These are phyloP conservation scores for Zaprionus lineosus DNA, from an alignment of 2,888 invertebrate genomes.

Conservation along the genomic window DNA sequence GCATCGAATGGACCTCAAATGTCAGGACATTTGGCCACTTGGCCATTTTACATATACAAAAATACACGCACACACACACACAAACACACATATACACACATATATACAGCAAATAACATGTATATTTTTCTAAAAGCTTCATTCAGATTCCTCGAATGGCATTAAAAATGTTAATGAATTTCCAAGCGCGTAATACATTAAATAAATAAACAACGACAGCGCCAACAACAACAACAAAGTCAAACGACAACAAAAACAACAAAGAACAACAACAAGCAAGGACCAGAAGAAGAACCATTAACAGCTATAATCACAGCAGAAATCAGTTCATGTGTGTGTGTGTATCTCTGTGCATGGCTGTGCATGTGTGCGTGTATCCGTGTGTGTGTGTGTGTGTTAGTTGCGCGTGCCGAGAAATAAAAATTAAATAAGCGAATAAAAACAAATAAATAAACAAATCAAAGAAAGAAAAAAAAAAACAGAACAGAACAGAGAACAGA, in stretches of 20 bases:
- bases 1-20: too few species aligned
- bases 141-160: slow-evolving; percentile 4
- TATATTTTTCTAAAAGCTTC: slow-evolving; percentile 22
- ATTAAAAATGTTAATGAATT: slow-evolving; percentile 61
- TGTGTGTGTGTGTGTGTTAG: not conserved
- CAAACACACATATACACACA: too few species aligned
- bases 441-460: slow-evolving; percentile 41
- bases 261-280: slow-evolving; percentile 25
- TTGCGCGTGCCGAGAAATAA: slow-evolving; percentile 7
- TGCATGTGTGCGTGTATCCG: slow-evolving; percentile 1
- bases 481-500: slow-evolving; percentile 5
- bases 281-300: slow-evolving; percentile 37
- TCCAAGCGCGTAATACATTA: slow-evolving; percentile 44
- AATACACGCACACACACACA: too few species aligned
- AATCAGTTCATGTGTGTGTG: slow-evolving; percentile 29
- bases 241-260: slow-evolving; percentile 24
- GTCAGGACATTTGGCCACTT: not conserved
- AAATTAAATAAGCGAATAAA: slow-evolving; percentile 28
- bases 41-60: too few species aligned
- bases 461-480: slow-evolving; percentile 11
- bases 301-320: slow-evolving; percentile 47
- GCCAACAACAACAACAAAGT: slow-evolving; percentile 19
- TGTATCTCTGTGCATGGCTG: slow-evolving; percentile 7
- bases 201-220: slow-evolving; percentile 43
- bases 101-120: too few species aligned